Conservation (phyloP, 2,888 invertebrate genomes). For the Perithous albicinctus region DNA sequence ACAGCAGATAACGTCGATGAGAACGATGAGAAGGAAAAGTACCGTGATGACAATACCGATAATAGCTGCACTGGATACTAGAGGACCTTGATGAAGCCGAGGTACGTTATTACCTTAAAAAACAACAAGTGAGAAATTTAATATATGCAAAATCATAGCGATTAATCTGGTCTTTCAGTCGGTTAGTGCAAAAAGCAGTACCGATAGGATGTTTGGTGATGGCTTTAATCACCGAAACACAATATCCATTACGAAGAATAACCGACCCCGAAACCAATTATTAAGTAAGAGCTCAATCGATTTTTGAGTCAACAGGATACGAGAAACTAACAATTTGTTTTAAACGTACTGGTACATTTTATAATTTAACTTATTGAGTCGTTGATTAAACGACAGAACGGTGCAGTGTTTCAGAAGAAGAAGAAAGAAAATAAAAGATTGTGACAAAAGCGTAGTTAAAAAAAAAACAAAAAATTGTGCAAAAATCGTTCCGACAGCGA, state of each 20-base stretch:
- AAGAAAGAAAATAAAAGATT: conserved; percentile 23
- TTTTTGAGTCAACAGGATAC: conserved; percentile 3
- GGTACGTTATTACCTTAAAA: conserved; percentile 79
- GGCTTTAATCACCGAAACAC: conserved; percentile 63
- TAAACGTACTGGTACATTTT: conserved; percentile 79
- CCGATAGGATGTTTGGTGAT: conserved; percentile 82
- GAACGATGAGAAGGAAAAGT: conserved; percentile 89
- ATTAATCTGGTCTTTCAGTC: conserved; percentile 65
- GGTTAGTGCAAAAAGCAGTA: conserved; percentile 83
- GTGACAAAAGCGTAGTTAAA: conserved; percentile 24
- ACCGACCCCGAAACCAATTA: conserved; percentile 56
- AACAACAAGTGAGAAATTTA: conserved; percentile 48
- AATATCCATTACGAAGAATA: conserved; percentile 50
- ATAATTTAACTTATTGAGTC: conserved; percentile 27
- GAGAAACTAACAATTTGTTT: conserved; percentile 43
- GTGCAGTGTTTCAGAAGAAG: conserved; percentile 23
- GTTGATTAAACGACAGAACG: conserved; percentile 24
- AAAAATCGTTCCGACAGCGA: conserved; percentile 40
- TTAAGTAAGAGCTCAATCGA: conserved; percentile 27
- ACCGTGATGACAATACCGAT: conserved; percentile 94
- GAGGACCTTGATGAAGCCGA: conserved; percentile 85
- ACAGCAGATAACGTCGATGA: conserved; percentile 94
- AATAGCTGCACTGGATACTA: conserved; percentile 91
- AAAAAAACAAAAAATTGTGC: conserved; percentile 30
- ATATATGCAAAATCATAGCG: not conserved